A percentile compares a stretch with the other conserved stretches of the same genome.
These are phyloP conservation scores for Pantherophis alleghaniensis DNA, from an alignment of 2,797 vertebrate genomes.

Conservation along the genomic window DNA sequence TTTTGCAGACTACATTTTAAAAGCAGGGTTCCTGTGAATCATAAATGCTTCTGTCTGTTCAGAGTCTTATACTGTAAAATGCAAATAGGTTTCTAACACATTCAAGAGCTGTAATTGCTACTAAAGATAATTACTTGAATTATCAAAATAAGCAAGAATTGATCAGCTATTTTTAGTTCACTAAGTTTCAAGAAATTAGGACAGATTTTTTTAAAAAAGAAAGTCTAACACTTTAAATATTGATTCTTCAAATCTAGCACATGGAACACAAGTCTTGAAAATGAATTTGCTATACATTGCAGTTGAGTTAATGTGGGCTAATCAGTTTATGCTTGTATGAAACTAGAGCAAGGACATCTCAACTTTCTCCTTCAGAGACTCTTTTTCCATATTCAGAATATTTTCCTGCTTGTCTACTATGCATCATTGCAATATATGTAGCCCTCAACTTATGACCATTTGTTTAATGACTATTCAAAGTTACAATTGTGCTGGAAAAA, in stretches of 20 bases:
- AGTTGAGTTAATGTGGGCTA: neutral
- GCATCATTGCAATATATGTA: neutral
- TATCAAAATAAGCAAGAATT: slow-evolving; percentile 18
- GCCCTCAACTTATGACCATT: neutral
- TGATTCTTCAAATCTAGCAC: neutral
- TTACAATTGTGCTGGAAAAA: neutral
- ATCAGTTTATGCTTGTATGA: neutral
- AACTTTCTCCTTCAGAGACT: neutral
- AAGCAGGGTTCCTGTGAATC: slow-evolving; percentile 21
- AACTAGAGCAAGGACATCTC: neutral
- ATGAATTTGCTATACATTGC: neutral
- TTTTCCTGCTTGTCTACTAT: neutral
- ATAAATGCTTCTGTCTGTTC: slow-evolving; percentile 7
- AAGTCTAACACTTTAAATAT: neutral
- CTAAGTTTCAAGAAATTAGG: slow-evolving; percentile 7
- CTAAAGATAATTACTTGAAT: slow-evolving; percentile 18
- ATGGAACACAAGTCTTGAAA: neutral
- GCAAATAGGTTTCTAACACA: slow-evolving; percentile 15
- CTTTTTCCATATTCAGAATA: neutral
- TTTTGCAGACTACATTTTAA: slow-evolving; percentile 23
- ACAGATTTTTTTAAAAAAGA: neutral
- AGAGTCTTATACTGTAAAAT: neutral
- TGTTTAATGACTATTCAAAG: neutral
- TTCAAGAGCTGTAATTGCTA: slow-evolving; percentile 11
- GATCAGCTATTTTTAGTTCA: slow-evolving; percentile 23